phyloP scores from a whole-genome alignment of 1,140 invertebrate genomes.

The Heliconius hermathena region DNA sequence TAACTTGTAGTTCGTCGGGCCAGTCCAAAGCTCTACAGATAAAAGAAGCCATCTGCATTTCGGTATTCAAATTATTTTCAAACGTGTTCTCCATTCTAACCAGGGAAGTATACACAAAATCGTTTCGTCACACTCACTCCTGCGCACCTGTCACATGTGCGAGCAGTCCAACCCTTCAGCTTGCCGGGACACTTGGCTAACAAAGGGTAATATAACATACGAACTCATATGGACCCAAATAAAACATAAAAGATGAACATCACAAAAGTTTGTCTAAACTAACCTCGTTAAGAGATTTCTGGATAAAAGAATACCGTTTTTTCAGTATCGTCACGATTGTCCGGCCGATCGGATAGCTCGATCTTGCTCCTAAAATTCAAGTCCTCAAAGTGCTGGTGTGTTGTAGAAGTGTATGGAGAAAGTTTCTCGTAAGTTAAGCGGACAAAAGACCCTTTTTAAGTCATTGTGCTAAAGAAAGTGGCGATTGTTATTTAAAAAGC shows the following conservation, averaged over 20 bases:
- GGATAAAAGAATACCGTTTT: slow-evolving; percentile 80
- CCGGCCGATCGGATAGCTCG: slow-evolving; percentile 73
- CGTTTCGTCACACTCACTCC: slow-evolving; percentile 73
- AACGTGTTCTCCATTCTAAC: slow-evolving; percentile 73
- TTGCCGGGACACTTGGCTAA: slow-evolving; percentile 41
- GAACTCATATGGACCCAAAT: slow-evolving; percentile 72
- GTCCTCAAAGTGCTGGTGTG: slow-evolving; percentile 45
- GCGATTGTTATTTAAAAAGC: slow-evolving; percentile 64
- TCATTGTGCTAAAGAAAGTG: slow-evolving; percentile 74
- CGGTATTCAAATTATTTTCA: slow-evolving; percentile 81
- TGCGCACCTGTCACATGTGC: slow-evolving; percentile 56
- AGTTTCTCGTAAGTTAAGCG: slow-evolving; percentile 56
- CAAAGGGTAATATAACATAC: slow-evolving; percentile 70
- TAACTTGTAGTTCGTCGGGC: slow-evolving; percentile 77
- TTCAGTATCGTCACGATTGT: slow-evolving; percentile 79
- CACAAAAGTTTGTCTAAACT: slow-evolving; percentile 81
- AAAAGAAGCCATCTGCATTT: slow-evolving; percentile 81
- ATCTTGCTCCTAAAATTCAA: slow-evolving; percentile 49
- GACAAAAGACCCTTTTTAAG: slow-evolving; percentile 63
- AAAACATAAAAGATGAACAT: slow-evolving; percentile 74
- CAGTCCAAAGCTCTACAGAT: slow-evolving; percentile 63
- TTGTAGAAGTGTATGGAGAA: slow-evolving; percentile 62
- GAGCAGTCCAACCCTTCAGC: slow-evolving; percentile 63
- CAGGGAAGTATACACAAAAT: slow-evolving; percentile 55
- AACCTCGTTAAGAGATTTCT: slow-evolving; percentile 80